Evolutionary conservation across 2,113 vertebrate genomes (phyloP).

Genomic region (Riparia riparia): DNA sequence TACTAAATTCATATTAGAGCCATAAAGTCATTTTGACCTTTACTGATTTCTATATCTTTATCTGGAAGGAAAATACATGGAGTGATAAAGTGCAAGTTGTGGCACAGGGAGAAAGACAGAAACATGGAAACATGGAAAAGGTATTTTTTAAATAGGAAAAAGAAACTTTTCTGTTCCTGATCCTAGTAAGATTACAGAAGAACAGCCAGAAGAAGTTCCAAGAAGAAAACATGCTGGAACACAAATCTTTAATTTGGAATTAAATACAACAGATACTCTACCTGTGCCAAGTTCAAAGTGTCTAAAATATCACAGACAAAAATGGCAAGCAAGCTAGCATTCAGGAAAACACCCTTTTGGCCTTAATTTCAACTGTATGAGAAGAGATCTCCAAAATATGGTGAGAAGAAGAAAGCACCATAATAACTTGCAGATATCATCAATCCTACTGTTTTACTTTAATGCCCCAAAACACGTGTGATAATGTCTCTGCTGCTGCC

Average conservation of each 20-base stretch:
- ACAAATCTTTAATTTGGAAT: neutral
- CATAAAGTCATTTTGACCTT: neutral
- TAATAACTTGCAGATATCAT: neutral
- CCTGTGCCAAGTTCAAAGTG: neutral
- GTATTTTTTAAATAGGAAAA: neutral
- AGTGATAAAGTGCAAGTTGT: neutral
- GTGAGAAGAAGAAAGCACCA: neutral
- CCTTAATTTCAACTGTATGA: neutral
- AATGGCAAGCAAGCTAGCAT: neutral
- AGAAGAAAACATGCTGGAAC: neutral
- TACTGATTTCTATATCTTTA: neutral
- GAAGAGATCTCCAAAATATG: neutral
- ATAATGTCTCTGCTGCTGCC: neutral
- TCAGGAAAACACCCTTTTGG: neutral
- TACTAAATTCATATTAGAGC: neutral
- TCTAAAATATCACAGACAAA: neutral
- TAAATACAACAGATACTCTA: neutral
- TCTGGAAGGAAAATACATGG: neutral
- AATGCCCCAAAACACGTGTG: accelerated
- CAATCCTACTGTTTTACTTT: neutral
- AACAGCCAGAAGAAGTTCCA: neutral
- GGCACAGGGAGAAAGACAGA: neutral
- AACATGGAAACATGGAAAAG: neutral
- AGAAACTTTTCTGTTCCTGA: neutral
- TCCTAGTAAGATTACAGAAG: neutral